Evolutionary conservation across 1,140 invertebrate species (phyloP), one percentile per base, ranked within the genome.

Genomic region (Campoletis sonorensis): DNA sequence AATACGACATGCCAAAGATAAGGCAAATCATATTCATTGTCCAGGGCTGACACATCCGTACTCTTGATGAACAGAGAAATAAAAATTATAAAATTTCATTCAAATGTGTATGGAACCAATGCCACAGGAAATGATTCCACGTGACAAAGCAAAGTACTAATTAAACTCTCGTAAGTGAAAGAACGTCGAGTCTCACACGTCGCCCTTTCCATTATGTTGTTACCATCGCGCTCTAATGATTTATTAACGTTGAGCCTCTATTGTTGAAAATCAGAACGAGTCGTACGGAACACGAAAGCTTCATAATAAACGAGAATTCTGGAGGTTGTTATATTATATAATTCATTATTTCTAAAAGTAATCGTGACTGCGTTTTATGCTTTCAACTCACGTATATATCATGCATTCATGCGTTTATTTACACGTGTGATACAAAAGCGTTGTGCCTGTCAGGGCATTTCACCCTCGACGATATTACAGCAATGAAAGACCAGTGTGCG

Each of bases 331-430:
- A 18, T 58, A 23, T 58, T 58, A n/a, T 58, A 58, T 58, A 58
- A 58, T 58, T 58, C 54, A 58, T 10, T 11, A 23, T 23, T 58
- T 58, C 54, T 0, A 58, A 58, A 23, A 58, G 54, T 11, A 23
- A 58, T 58, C 18, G 54, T 58, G 21, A 58, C 54, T 23, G 54
- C 5, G 18, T 45, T 45, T 58, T 58, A 23, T 58, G 5, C 54
- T 58, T 58, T 58, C 18, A n/a, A n/a, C 1, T 58, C 7, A 18
- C 21, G 54, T 58, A 58, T 45, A 45, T 11, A 45, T 45, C 54
- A 58, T 58, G 54, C 54, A 58, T 10, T 11, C 54, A 58, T 5
- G 54, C 54, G 54, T 58, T 58, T 58, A 58, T 58, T 58, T 58
- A 23, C 0, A 58, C 18, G 16, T 21, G 54, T 4, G 3, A n/a